phyloP scores from a whole-genome alignment of 1,140 invertebrate genomes.

The Sycobia sp. region DNA sequence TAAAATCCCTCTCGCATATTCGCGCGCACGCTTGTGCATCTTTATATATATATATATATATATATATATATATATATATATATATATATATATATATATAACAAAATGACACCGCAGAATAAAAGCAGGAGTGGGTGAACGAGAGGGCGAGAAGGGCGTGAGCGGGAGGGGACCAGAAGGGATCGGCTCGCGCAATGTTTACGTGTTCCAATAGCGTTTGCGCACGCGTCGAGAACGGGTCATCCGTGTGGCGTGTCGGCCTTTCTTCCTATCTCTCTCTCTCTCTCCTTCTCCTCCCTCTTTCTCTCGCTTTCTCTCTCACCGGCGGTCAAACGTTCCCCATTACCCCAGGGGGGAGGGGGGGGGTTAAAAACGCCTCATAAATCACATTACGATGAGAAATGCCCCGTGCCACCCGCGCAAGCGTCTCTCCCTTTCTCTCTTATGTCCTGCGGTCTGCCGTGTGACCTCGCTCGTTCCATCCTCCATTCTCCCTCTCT shows the following conservation, averaged over 20 bases:
- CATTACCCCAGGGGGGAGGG: constrained; percentile 14
- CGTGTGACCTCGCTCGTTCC: not conserved
- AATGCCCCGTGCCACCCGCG: constrained; percentile 45
- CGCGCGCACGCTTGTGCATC: no score
- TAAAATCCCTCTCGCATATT: constrained; percentile 18
- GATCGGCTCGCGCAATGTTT: no score
- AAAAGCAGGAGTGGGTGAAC: not conserved
- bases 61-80: no score
- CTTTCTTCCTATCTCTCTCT: no score
- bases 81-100: no score
- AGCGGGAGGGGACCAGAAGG: no score
- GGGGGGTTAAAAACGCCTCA: constrained; percentile 53
- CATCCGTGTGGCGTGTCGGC: constrained; percentile 11
- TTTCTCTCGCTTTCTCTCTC: no score
- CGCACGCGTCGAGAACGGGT: not conserved
- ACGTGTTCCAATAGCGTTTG: no score
- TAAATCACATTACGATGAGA: constrained; percentile 56
- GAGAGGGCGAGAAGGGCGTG: not conserved
- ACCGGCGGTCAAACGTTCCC: constrained; percentile 36
- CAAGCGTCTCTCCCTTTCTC: constrained; percentile 6
- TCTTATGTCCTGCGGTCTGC: not conserved
- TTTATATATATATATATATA: no score
- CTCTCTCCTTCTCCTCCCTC: no score
- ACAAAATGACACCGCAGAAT: no score
- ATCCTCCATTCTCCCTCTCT: not conserved